phyloP scores from a whole-genome alignment of 2,888 invertebrate species.

The Celastrina argiolus region DNA sequence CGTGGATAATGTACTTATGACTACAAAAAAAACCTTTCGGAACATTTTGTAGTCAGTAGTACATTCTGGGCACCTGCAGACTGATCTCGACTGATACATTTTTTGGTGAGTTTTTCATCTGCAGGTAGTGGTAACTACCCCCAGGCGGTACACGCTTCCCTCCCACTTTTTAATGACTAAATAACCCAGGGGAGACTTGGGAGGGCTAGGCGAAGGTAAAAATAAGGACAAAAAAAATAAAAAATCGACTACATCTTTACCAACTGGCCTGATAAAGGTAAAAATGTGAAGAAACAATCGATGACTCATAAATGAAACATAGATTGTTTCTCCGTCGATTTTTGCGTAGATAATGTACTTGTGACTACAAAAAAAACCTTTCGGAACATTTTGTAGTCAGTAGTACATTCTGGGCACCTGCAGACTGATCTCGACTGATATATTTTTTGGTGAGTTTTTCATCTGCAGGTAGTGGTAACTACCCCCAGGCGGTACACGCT shows the following conservation, averaged over 20 bases:
- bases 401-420: neutral
- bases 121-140: neutral
- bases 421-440: neutral
- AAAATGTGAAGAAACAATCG: neutral
- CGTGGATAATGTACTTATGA: neutral
- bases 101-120: neutral
- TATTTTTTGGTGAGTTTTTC: neutral
- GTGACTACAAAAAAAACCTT: neutral
- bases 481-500: conserved; percentile 4
- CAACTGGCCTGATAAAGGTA: too few species aligned
- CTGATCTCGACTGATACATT: neutral
- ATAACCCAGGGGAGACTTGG: too few species aligned
- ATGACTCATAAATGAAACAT: neutral
- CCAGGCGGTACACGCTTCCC: conserved; percentile 7
- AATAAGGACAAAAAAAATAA: neutral
- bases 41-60: neutral
- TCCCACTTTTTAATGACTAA: too few species aligned
- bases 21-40: neutral
- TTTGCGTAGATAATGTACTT: neutral
- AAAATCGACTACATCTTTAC: neutral
- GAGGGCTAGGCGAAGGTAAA: neutral
- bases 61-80: neutral
- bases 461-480: conserved; percentile 1
- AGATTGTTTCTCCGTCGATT: neutral
- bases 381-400: neutral